Percentiles rank a stretch among this genome's conserved stretches.
Conservation (phyloP, 2,797 vertebrate genomes). For the Lagorchestes hirsutus region DNA sequence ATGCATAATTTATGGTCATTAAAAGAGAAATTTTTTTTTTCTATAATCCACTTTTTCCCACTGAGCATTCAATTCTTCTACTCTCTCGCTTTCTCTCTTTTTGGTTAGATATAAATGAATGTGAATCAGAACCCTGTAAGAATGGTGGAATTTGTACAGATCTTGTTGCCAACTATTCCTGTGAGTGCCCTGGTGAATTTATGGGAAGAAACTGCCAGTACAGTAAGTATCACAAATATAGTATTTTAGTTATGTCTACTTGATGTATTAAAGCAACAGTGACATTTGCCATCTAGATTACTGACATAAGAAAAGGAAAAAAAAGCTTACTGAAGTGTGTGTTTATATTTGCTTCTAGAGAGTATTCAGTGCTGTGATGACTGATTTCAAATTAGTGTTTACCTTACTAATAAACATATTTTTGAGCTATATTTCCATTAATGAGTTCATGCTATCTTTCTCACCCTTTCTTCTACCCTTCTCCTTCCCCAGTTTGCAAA, state of each 20-base stretch:
- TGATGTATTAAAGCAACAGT: background rate
- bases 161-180: conserved; percentile 97
- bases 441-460: background rate
- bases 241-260: background rate
- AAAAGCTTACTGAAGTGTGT: background rate
- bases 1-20: conserved; percentile 25
- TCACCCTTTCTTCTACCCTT: background rate
- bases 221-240: conserved; percentile 90
- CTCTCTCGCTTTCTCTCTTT: conserved; percentile 55
- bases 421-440: background rate
- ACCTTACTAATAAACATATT: background rate
- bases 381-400: background rate
- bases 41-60: conserved; percentile 1
- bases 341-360: conserved; percentile 5
- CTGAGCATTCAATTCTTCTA: conserved; percentile 21
- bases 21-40: background rate
- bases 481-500: background rate
- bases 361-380: conserved; percentile 23
- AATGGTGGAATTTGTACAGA: conserved; percentile 98
- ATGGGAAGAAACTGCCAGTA: conserved; percentile 99
- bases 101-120: conserved; percentile 95
- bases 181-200: conserved; percentile 98
- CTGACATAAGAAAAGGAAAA: background rate
- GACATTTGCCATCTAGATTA: background rate
- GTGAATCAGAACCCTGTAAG: conserved; percentile 95